phyloP scores from a whole-genome alignment of 2,888 invertebrate species.

The Noctua janthe region DNA sequence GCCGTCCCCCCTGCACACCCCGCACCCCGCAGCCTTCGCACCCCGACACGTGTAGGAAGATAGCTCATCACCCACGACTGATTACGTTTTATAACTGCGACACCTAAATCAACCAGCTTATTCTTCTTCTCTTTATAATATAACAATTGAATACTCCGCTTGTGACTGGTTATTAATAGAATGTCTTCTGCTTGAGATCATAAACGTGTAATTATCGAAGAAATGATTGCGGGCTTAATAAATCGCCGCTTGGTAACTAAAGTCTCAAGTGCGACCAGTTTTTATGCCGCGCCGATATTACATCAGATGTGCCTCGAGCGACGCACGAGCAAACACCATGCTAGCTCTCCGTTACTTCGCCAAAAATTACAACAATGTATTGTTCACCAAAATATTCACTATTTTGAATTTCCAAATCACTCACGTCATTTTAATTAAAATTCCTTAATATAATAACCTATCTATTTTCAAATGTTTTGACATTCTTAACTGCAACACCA shows the following conservation, averaged over 20 bases:
- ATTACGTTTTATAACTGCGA: constrained; percentile 73
- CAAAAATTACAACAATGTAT: constrained; percentile 33
- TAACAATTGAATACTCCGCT: constrained; percentile 31
- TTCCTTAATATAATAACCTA: constrained; percentile 15
- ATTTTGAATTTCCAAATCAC: constrained; percentile 9
- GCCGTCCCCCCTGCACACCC: constrained; percentile 44
- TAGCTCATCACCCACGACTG: constrained; percentile 76
- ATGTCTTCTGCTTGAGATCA: constrained; percentile 36
- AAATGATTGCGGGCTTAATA: constrained; percentile 64
- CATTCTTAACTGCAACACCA: constrained; percentile 14
- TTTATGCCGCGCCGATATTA: constrained; percentile 77
- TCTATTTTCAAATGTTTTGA: constrained; percentile 21
- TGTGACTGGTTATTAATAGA: constrained; percentile 31
- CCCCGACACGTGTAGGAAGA: constrained; percentile 77
- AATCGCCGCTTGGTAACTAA: constrained; percentile 73
- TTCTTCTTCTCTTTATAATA: constrained; percentile 2
- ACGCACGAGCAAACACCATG: constrained; percentile 62
- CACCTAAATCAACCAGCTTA: constrained; percentile 25
- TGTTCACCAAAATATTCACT: constrained; percentile 17
- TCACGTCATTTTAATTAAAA: constrained; percentile 20
- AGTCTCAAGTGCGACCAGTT: constrained; percentile 83
- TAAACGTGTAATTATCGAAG: constrained; percentile 59
- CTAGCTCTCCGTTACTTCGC: constrained; percentile 38
- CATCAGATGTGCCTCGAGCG: constrained; percentile 75
- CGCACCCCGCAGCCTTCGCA: constrained; percentile 61